These are phyloP conservation scores for Harpagifer antarcticus DNA, from an alignment of 2,797 vertebrate species.

Conservation along the genomic window DNA sequence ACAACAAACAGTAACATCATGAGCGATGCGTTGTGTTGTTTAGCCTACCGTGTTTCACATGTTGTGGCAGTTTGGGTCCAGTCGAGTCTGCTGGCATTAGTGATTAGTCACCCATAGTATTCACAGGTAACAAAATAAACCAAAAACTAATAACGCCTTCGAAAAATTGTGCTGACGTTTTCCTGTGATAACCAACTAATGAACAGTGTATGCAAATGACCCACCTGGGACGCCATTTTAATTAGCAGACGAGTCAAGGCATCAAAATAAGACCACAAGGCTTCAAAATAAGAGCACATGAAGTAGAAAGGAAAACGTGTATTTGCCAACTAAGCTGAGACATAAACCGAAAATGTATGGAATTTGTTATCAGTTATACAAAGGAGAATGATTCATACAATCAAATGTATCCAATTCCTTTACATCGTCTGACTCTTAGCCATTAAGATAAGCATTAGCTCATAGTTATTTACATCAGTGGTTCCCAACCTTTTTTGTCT, in stretches of 20 bases:
- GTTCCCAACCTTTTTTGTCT: no score
- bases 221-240: not conserved
- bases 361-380: not conserved
- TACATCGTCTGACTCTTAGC: not conserved
- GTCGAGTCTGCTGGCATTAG: not conserved
- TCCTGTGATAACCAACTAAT: not conserved
- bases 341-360: not conserved
- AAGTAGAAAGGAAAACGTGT: not conserved
- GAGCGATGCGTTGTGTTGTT: not conserved
- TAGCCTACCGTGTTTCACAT: not conserved
- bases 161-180: not conserved
- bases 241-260: no score
- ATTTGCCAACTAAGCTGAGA: not conserved
- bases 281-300: conserved; percentile 9
- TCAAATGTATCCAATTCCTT: not conserved
- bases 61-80: not conserved
- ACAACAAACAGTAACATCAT: not conserved
- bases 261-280: not conserved
- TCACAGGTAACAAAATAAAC: not conserved
- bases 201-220: not conserved
- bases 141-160: not conserved
- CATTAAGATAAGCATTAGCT: not conserved
- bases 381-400: no score
- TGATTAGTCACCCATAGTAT: not conserved
- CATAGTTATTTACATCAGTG: not conserved